Evolutionary conservation across 2,797 vertebrate genomes (phyloP).

Genomic region (Sebastes hopkinsi): DNA sequence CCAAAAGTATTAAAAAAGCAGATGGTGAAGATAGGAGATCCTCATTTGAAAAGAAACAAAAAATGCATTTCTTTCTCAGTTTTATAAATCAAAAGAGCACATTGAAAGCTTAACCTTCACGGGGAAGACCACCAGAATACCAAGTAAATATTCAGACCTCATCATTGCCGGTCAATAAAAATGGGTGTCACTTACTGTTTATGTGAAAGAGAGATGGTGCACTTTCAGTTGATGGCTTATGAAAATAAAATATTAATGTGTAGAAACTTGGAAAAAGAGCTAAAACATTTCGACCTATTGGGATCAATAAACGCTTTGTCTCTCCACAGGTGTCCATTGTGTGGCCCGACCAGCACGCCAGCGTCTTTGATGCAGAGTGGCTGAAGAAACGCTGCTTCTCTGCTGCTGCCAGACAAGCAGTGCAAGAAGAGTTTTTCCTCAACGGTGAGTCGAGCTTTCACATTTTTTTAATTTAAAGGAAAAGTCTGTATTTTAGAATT

Average conservation of each 20-base stretch:
- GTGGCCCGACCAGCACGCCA: constrained; percentile 92
- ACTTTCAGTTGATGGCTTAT: background rate
- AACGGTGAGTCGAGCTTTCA: constrained; percentile 80
- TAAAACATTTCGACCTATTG: background rate
- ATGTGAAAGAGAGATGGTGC: background rate
- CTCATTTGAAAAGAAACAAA: background rate
- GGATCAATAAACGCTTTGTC: constrained; percentile 1
- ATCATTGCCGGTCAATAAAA: background rate
- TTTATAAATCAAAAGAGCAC: background rate
- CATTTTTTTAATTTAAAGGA: background rate
- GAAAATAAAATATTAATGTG: background rate
- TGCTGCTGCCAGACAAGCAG: constrained; percentile 82
- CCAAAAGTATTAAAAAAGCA: constrained; percentile 7
- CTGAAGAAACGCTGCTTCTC: constrained; percentile 94
- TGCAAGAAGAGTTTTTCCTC: constrained; percentile 88
- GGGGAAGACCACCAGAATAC: background rate
- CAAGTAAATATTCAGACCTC: background rate
- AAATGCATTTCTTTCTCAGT: background rate
- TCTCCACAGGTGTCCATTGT: constrained; percentile 85
- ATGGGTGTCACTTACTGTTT: background rate
- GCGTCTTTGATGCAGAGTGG: constrained; percentile 92
- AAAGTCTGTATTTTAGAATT: background rate
- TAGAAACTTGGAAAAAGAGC: background rate
- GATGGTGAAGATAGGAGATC: background rate
- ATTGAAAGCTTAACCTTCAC: background rate